phyloP scores from a whole-genome alignment of 2,113 vertebrate species.

The Anhinga anhinga region DNA sequence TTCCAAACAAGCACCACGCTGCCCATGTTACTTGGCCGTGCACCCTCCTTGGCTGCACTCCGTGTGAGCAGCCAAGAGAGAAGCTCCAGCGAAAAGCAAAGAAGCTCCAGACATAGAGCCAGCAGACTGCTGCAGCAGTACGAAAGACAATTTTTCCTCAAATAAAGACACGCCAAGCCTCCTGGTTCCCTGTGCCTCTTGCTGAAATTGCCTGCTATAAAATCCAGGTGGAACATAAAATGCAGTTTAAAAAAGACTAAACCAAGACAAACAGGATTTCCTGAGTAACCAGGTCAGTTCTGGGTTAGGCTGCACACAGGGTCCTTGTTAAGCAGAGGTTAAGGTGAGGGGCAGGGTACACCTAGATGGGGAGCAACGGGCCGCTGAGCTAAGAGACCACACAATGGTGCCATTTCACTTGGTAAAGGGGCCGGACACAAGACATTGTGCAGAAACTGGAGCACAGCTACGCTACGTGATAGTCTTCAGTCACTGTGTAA shows the following conservation, averaged over 20 bases:
- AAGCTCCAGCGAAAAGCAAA: not conserved
- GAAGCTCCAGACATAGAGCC: not conserved
- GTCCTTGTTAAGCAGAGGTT: not conserved
- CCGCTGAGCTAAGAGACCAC: not conserved
- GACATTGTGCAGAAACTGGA: not conserved
- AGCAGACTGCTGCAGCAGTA: not conserved
- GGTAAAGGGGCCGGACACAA: rapidly evolving
- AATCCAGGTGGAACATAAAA: conserved; percentile 39
- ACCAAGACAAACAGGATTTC: not conserved
- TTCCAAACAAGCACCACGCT: not conserved
- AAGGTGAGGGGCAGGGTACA: not conserved
- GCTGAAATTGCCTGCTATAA: not conserved
- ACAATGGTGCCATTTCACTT: rapidly evolving
- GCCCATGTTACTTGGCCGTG: not conserved
- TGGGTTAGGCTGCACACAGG: not conserved
- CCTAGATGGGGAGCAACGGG: not conserved
- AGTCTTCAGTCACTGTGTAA: not conserved
- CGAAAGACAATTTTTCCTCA: not conserved
- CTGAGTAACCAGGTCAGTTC: not conserved
- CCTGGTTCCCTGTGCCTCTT: not conserved
- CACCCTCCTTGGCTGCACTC: not conserved
- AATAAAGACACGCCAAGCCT: conserved; percentile 30
- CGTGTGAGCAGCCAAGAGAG: not conserved
- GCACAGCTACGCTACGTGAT: rapidly evolving
- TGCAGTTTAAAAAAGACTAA: not conserved